Evolutionary conservation across 2,888 invertebrate genomes (phyloP).

Genomic region (Charanyca ferruginea): DNA sequence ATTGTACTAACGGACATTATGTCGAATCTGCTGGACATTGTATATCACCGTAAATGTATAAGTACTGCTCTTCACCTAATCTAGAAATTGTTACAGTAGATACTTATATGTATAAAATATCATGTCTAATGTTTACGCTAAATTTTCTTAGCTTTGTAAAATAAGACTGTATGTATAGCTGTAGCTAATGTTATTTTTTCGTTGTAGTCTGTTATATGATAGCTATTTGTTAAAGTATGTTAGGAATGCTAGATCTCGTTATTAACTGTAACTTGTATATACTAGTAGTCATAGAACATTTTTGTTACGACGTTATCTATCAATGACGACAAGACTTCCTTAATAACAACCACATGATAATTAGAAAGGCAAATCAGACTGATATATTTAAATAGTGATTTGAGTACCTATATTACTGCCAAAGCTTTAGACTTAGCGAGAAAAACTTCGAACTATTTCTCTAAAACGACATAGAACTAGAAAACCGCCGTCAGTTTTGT

Average conservation of each 20-base stretch:
- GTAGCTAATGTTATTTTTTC: slow-evolving; percentile 69
- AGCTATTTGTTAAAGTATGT: slow-evolving; percentile 76
- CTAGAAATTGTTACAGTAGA: slow-evolving; percentile 53
- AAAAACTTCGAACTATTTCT: slow-evolving; percentile 45
- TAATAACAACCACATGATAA: slow-evolving; percentile 63
- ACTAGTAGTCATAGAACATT: slow-evolving; percentile 59
- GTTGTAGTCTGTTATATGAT: slow-evolving; percentile 73
- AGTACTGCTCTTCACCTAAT: slow-evolving; percentile 6
- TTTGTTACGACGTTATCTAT: slow-evolving; percentile 60
- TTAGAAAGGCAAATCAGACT: slow-evolving; percentile 73
- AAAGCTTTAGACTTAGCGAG: slow-evolving; percentile 83
- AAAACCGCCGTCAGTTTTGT: background rate
- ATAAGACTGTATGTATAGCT: slow-evolving; percentile 86
- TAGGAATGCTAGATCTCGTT: slow-evolving; percentile 89
- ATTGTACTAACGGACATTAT: slow-evolving; percentile 42
- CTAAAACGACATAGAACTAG: slow-evolving; percentile 10
- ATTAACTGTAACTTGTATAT: slow-evolving; percentile 74
- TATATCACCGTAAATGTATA: slow-evolving; percentile 48
- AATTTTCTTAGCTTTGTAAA: slow-evolving; percentile 77
- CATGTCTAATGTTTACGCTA: slow-evolving; percentile 67
- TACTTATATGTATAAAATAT: slow-evolving; percentile 44
- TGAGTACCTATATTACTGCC: slow-evolving; percentile 86
- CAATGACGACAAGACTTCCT: slow-evolving; percentile 53
- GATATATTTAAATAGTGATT: slow-evolving; percentile 75
- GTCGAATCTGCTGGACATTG: slow-evolving; percentile 45